Percentiles rank a stretch among this genome's conserved stretches.
phyloP scores from a whole-genome alignment of 2,797 vertebrate species.

The Characodon lateralis region DNA sequence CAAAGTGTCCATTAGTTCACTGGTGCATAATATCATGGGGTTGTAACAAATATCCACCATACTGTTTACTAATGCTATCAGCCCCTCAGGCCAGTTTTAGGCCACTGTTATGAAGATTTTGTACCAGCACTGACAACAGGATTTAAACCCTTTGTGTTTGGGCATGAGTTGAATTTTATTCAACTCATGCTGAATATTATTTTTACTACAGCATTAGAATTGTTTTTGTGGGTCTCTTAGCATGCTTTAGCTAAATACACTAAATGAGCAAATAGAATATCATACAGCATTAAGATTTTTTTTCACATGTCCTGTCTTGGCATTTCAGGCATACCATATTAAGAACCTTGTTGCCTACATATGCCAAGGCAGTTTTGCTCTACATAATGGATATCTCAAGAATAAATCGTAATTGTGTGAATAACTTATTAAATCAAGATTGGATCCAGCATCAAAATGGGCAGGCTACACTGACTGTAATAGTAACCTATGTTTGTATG shows the following conservation, averaged over 20 bases:
- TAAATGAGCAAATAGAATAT: not conserved
- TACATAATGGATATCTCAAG: too few relatives aligned
- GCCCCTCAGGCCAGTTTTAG: slow-evolving; percentile 21
- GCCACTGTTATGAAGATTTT: slow-evolving; percentile 12
- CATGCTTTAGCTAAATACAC: not conserved
- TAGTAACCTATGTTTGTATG: too few relatives aligned
- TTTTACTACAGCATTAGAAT: not conserved
- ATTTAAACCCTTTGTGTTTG: not conserved
- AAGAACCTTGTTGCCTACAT: too few relatives aligned
- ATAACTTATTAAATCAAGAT: too few relatives aligned
- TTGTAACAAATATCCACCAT: slow-evolving; percentile 29
- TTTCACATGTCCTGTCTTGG: too few relatives aligned
- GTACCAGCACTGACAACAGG: not conserved
- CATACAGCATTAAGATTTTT: not conserved
- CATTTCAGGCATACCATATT: too few relatives aligned
- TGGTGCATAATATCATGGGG: slow-evolving; percentile 26
- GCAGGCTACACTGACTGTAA: too few relatives aligned
- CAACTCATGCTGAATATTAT: not conserved
- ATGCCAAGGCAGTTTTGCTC: too few relatives aligned
- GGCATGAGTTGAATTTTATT: not conserved
- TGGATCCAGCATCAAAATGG: too few relatives aligned
- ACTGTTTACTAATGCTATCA: slow-evolving; percentile 25
- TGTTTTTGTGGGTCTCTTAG: not conserved
- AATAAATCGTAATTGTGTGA: too few relatives aligned
- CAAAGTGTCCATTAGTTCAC: slow-evolving; percentile 43